Conservation (phyloP, 2,888 invertebrate species). For the Zhuqinia jingwanae region DNA sequence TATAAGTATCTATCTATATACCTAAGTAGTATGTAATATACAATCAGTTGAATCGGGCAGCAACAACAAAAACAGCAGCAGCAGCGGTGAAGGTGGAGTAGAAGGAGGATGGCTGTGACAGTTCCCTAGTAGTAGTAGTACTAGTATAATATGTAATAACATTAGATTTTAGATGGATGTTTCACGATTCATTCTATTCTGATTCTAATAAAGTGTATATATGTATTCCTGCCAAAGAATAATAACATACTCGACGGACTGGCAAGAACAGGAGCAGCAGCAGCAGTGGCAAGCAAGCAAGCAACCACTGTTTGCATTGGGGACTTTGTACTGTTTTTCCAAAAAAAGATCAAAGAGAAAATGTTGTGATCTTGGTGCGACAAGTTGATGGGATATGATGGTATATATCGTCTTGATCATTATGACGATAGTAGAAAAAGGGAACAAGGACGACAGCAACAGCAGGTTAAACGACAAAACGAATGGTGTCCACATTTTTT, state of each 20-base stretch:
- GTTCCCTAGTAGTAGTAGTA: slow-evolving; percentile 52
- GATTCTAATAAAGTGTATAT: not conserved
- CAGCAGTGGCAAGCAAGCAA: not conserved
- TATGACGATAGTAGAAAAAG: slow-evolving; percentile 41
- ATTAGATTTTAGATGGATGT: slow-evolving; percentile 58
- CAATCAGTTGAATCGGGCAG: slow-evolving; percentile 58
- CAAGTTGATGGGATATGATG: slow-evolving; percentile 69
- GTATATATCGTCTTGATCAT: slow-evolving; percentile 62
- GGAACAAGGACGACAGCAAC: not conserved
- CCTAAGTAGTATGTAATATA: slow-evolving; percentile 22
- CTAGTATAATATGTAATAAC: slow-evolving; percentile 56
- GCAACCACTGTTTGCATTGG: slow-evolving; percentile 53
- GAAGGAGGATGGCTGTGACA: slow-evolving; percentile 63
- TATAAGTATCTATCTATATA: too few relatives aligned
- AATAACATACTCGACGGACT: slow-evolving; percentile 49
- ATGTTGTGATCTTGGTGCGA: slow-evolving; percentile 70
- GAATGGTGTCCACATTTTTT: slow-evolving; percentile 52
- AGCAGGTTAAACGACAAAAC: slow-evolving; percentile 63
- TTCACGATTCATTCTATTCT: slow-evolving; percentile 25
- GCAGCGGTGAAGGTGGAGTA: too few relatives aligned
- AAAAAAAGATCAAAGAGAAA: slow-evolving; percentile 72
- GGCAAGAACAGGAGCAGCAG: not conserved
- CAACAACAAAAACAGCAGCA: too few relatives aligned
- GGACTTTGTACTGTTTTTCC: slow-evolving; percentile 59
- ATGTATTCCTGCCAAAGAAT: slow-evolving; percentile 18